Evolutionary conservation across 2,888 invertebrate genomes (phyloP), one percentile per base, ranked within the genome.

Genomic region (Craniophora ligustri): DNA sequence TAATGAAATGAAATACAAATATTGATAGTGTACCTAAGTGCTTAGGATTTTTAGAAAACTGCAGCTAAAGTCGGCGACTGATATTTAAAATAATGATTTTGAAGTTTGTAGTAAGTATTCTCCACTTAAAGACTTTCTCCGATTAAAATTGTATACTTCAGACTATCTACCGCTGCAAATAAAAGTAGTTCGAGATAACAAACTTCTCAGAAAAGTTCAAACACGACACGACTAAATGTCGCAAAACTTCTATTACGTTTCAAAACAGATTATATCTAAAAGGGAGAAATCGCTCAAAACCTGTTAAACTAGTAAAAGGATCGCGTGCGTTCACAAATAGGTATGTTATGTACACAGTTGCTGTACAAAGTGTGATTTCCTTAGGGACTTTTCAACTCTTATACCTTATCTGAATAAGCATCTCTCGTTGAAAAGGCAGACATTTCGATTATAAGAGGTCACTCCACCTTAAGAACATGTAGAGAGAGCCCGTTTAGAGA

Each of bases 301-400:
- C 58, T 45, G 69, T 48, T 69, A 56, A 46, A 56, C 72, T 59
- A 48, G 67, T 63, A 53, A 44, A 62, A 71, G 58, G 49, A 67
- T 58, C 39, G 62, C 51, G 51, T 41, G 49, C 42, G 49, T 57
- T 50, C 57, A 45, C 71, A 54, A 46, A 50, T 28, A 28, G 8
- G 23, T 23, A 8, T 1, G 23, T 31, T n/a, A 13, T 15, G 3
- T 7, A 36, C 10, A 39, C 46, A 41, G 39, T 32, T 51, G 55
- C 41, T 50, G 45, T 42, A 38, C 41, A 46, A 58, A 64, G 30
- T 64, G 62, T 49, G 26, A 62, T 73, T 70, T 73, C 65, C 67
- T 57, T 16, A 23, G 51, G 70, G 61, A 73, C 39, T 53, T 49
- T 34, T 31, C 14, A 23, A 35, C 11, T 18, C 13, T 44, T 14